Base-by-base conservation (phyloP, 2,888 invertebrate genomes). In the Mythimna ferrago region DNA sequence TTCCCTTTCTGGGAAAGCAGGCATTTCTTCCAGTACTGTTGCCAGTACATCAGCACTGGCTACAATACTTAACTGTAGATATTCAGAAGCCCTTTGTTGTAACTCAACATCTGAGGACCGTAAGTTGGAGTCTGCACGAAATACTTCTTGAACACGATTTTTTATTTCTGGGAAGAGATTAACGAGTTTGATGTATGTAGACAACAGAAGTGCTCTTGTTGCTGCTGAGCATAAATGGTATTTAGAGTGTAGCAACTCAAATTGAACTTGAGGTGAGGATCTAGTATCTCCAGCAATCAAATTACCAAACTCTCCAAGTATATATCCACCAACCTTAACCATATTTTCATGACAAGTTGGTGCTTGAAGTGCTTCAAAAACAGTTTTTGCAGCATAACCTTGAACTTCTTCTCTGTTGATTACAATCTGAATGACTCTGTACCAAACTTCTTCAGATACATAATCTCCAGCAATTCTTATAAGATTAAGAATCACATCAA, bases 331-430 rank as follows among this genome's bases (percentile, higher is more conserved):
- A 71, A 99, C 99, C 97, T 99, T 99, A 2, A 99, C 99, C 99
- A 99, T 99, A 94, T 99, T 99, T 95, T 99, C 99, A 93, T 99
- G 99, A 91, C 99, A 99, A 41, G 99, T 99, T 32, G 99, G 99
- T 51, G 99, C 99, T 97, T 99, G 99, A 69, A 99, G 96, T 73
- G 99, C 99, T 97, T 99, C 99, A 96, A 99, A 99, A 38, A 99
- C 99, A 70, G 99, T 99, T 96, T 99, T 99, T 66, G 99, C 99
- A 77, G 99, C 99, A 96, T 99, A 99, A 32, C 99, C 99, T 96
- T 99, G 99, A 2, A 99, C 99, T 96, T 99, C 99, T 93, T 99
- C 99, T 89, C 99, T 97, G 93, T 99, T 99, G 85, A 99, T 99
- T 53, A 99, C 99, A 91, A 99, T 99, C 96, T 99, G 99, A 89